Base-by-base conservation (phyloP, 2,113 vertebrate species). In the Ancistrus triradiatus region DNA sequence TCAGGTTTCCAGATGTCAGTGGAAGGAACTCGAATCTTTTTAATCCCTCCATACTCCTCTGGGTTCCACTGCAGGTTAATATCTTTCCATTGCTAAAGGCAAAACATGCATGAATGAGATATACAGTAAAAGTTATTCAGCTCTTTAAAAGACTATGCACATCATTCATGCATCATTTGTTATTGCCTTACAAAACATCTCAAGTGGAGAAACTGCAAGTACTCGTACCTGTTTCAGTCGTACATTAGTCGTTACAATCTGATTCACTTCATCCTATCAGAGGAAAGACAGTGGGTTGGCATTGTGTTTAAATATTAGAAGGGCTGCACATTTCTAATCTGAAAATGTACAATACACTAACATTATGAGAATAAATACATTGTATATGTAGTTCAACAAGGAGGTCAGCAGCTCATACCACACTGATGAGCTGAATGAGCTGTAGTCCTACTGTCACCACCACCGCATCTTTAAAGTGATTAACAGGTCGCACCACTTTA, bases 361-460 rank as follows among this genome's bases (percentile, higher is more conserved):
- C 6, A 42, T 57, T 8, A 47, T 19, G n/a, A 8, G 10, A 28
- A 18, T 69, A 7, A 4, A 31, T 31, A 31, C 3, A n/a, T n/a
- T n/a, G n/a, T n/a, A n/a, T n/a, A n/a, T n/a, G n/a, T n/a, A n/a
- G n/a, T n/a, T n/a, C n/a, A 31, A 31, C 3, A 31, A 31, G 7
- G 38, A 15, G 9, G 3, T 43, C 11, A 40, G 5, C 24, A 6
- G 18, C 3, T 40, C 53, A 51, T 83, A 98, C 96, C 95, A 98
- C 95, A 0, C 87, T 97, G 83, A 98, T 98, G 11, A 98, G 92
- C 79, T 98, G 96, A 46, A 98, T 97, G 22, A 98, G 89, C 84
- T 98, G 95, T 51, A 98, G 86, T n/a, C 96, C 96, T 2, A 98
- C 91, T 0, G 90, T 97, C 70, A 98, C 91, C 0, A 90, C 78